Evolutionary conservation across 2,888 invertebrate species (phyloP), one percentile per base, ranked within the genome.

Genomic region (Brassicogethes aeneus): DNA sequence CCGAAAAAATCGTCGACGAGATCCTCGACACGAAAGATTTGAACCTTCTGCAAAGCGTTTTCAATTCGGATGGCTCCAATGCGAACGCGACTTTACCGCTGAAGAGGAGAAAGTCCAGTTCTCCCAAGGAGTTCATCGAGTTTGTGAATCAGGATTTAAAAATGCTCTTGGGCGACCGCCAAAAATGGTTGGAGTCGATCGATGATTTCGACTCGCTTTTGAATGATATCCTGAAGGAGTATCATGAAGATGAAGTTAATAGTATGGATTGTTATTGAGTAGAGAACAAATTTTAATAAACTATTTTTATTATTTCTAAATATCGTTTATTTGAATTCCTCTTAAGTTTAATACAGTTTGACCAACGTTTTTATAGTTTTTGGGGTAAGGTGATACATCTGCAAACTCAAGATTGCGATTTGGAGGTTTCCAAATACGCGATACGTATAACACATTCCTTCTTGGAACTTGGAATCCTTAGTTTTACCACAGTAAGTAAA

Each of bases 331-430:
- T n/a, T n/a, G n/a, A n/a, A n/a, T n/a, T n/a, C n/a, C n/a, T n/a
- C n/a, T n/a, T n/a, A n/a, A n/a, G n/a, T n/a, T n/a, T n/a, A n/a
- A n/a, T n/a, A n/a, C n/a, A n/a, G n/a, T n/a, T n/a, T n/a, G n/a
- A n/a, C n/a, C n/a, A n/a, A n/a, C n/a, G n/a, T n/a, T n/a, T n/a
- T n/a, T n/a, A n/a, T n/a, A n/a, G n/a, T n/a, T n/a, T n/a, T n/a
- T n/a, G n/a, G n/a, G n/a, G n/a, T n/a, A n/a, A n/a, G n/a, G n/a
- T n/a, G n/a, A n/a, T n/a, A n/a, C n/a, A n/a, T n/a, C n/a, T n/a
- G n/a, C n/a, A n/a, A n/a, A n/a, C n/a, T n/a, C n/a, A n/a, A n/a
- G 82, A 85, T 44, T 79, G 79, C 40, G 84, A 88, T 62, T 69
- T 82, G 0, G 81, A 80, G 54, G 85, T 87, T 0, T 73, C 82